Evolutionary conservation across 2,888 invertebrate species (phyloP).

Genomic region (Pseudanteris insignis): DNA sequence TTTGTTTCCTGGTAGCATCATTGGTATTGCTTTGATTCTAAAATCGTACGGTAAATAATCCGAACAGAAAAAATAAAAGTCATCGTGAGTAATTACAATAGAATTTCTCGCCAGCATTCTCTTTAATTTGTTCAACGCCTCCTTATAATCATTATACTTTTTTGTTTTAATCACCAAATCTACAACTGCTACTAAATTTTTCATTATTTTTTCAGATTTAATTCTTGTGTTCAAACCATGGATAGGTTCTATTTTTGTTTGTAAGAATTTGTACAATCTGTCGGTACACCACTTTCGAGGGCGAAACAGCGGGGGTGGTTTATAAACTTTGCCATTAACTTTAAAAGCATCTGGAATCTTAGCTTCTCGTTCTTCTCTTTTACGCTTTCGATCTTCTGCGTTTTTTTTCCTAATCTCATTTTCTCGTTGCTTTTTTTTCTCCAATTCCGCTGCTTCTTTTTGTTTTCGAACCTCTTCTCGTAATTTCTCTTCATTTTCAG

Average conservation of each 20-base stretch:
- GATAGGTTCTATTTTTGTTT: constrained; percentile 54
- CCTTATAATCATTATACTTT: constrained; percentile 52
- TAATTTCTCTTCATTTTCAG: background rate
- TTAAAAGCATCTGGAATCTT: constrained; percentile 12
- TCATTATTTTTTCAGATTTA: constrained; percentile 49
- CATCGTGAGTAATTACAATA: constrained; percentile 52
- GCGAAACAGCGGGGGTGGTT: constrained; percentile 50
- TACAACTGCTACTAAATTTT: constrained; percentile 48
- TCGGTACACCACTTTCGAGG: constrained; percentile 58
- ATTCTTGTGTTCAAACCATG: constrained; percentile 48
- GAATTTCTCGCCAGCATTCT: constrained; percentile 54
- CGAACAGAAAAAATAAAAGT: constrained; percentile 58
- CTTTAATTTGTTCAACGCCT: constrained; percentile 51
- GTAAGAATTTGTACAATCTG: constrained; percentile 54
- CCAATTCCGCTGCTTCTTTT: background rate
- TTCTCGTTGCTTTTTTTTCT: background rate
- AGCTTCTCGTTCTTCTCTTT: constrained; percentile 4
- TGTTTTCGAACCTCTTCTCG: background rate
- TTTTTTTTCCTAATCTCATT: background rate
- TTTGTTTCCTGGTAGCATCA: constrained; percentile 55
- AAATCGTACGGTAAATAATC: constrained; percentile 59
- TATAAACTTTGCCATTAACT: constrained; percentile 57
- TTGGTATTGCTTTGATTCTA: constrained; percentile 56
- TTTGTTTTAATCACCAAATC: constrained; percentile 46
- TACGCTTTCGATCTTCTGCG: constrained; percentile 5